phyloP scores from a whole-genome alignment of 2,113 vertebrate species.

The Zapornia atra region DNA sequence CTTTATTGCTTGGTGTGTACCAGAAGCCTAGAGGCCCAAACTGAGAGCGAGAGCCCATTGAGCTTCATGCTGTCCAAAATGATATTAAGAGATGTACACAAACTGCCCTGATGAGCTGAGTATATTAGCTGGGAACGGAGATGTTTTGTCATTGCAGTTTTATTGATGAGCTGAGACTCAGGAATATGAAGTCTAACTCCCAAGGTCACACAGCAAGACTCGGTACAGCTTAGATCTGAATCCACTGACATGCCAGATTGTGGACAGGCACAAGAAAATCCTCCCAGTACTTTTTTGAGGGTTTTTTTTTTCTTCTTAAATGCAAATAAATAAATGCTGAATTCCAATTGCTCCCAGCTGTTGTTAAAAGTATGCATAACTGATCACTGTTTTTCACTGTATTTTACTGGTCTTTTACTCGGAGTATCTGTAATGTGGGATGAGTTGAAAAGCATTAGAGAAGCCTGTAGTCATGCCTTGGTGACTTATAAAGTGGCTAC shows the following conservation, averaged over 20 bases:
- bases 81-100: not conserved
- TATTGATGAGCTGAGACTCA: not conserved
- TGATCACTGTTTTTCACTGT: not conserved
- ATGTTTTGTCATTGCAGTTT: not conserved
- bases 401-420: not conserved
- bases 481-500: not conserved
- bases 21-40: conserved; percentile 18
- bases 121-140: not conserved
- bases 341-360: not conserved
- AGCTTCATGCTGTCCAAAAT: conserved; percentile 23
- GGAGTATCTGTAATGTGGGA: not conserved
- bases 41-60: not conserved
- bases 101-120: not conserved
- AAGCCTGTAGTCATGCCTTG: not conserved
- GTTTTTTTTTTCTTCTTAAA: not conserved
- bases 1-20: conserved; percentile 9
- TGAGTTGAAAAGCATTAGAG: not conserved
- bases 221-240: not conserved
- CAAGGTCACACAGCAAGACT: not conserved
- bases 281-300: not conserved
- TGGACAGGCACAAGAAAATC: not conserved
- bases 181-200: not conserved
- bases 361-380: not conserved
- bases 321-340: not conserved
- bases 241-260: not conserved